These are phyloP conservation scores for Sarcophaga variegata DNA, from an alignment of 2,888 invertebrate species.

Conservation along the genomic window DNA sequence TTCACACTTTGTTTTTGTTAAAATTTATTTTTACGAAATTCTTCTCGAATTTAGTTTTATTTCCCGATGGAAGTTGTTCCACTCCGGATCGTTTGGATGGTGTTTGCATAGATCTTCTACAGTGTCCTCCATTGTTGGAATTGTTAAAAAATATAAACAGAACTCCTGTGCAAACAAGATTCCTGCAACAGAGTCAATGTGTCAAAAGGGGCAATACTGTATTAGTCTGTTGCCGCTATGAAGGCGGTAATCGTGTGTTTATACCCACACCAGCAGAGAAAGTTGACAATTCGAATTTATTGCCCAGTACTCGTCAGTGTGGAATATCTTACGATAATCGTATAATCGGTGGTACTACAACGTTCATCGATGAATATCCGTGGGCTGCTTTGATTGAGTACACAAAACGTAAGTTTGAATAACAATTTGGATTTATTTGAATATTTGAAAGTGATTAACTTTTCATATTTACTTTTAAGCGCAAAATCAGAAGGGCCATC, in stretches of 20 bases:
- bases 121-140: conserved; percentile 56
- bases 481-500: conserved; percentile 84
- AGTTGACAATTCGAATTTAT: conserved; percentile 29
- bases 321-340: conserved; percentile 67
- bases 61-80: conserved; percentile 40
- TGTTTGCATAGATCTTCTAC: conserved; percentile 40
- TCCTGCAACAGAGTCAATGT: conserved; percentile 57
- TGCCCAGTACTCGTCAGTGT: conserved; percentile 65
- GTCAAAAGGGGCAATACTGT: conserved; percentile 28
- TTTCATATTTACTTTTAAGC: conserved; percentile 79
- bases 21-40: not conserved
- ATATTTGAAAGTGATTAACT: not conserved
- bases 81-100: conserved; percentile 47
- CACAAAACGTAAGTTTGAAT: conserved; percentile 61
- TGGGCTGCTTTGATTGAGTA: conserved; percentile 69
- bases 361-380: conserved; percentile 69
- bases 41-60: conserved; percentile 19
- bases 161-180: conserved; percentile 41
- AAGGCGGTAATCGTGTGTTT: conserved; percentile 26
- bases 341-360: conserved; percentile 66
- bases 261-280: conserved; percentile 16
- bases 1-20: no score
- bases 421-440: not conserved
- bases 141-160: conserved; percentile 45
- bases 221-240: conserved; percentile 49